Percentiles rank a stretch among this genome's conserved stretches.
Evolutionary conservation across 1,140 invertebrate species (phyloP).

Genomic region (Drosophila paulistorum): DNA sequence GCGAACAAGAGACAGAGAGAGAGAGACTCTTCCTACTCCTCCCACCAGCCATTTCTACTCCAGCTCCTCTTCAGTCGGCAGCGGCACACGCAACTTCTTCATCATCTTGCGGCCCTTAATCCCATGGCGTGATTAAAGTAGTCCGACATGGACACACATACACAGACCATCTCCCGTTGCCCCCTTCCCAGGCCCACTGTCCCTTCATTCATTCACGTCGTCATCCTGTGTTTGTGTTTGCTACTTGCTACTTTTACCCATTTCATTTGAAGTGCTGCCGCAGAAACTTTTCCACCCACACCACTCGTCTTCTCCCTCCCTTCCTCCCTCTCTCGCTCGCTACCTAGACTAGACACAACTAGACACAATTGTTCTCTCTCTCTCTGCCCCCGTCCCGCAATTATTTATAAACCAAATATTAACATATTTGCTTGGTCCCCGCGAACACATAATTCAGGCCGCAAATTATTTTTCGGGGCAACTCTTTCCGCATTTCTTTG

Average conservation of each 20-base stretch:
- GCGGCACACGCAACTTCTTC: conserved; percentile 73
- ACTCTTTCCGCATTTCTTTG: conserved; percentile 35
- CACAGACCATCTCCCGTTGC: neutral
- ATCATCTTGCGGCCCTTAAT: conserved; percentile 74
- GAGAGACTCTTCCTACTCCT: neutral
- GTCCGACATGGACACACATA: conserved; percentile 45
- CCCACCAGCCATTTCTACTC: neutral
- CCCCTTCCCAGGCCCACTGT: neutral
- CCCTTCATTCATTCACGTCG: neutral
- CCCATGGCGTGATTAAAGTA: conserved; percentile 80
- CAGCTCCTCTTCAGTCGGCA: neutral
- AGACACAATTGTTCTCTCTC: conserved; percentile 44
- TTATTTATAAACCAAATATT: conserved; percentile 76
- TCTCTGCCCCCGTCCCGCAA: conserved; percentile 11
- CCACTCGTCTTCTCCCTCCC: neutral
- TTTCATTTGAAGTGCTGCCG: conserved; percentile 59
- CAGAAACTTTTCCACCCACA: conserved; percentile 21
- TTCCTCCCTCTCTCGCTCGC: neutral
- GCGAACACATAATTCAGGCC: conserved; percentile 54
- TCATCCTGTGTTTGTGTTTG: conserved; percentile 52
- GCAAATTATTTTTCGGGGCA: conserved; percentile 51
- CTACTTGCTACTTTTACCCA: conserved; percentile 35
- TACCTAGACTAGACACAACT: conserved; percentile 32
- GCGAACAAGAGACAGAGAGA: conserved; percentile 18
- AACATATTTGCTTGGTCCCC: conserved; percentile 65